Evolutionary conservation across 1,140 invertebrate species (phyloP), one percentile per base, ranked within the genome.

Genomic region (Aphelinus atriplicis): DNA sequence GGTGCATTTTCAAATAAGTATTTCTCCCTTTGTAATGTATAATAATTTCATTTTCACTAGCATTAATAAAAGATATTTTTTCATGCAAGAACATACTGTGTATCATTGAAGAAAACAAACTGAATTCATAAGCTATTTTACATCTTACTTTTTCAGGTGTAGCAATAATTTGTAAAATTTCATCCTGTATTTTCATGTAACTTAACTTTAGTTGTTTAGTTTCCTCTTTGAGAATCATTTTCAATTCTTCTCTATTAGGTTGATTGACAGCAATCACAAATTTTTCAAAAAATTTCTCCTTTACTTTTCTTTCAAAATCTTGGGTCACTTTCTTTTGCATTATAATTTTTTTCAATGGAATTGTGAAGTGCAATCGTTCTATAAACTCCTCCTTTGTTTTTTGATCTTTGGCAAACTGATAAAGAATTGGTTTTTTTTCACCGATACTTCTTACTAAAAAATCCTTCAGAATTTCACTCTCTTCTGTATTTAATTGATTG

Each of bases 221-320:
- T 75, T 80, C 79, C 69, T 73, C 72, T 64, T 77, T 78, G 58
- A 80, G 66, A 43, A 78, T 78, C 3, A 10, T 68, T 45, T 60
- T 70, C 62, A 80, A 58, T 79, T 80, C 50, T 74, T 73, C 70
- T 63, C 77, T 78, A 68, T 56, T 74, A 62, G 78, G 76, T 50
- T 78, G 76, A 76, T 79, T 79, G 4, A 79, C 77, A 73, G 75
- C 78, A 70, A 80, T 76, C 67, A 80, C 65, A 56, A 80, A 73
- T 78, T 78, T 80, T 71, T 79, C 66, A 56, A 79, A 67, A 79
- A 80, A 80, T 26, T 42, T 51, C 10, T 66, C 50, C 56, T 76
- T 76, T 61, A 72, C 1, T 47, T 55, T n/a, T 51, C 3, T 62
- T 6, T 51, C n/a, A 51, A 51, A 61, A 10, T 73, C 50, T 57